A percentile compares a stretch with the other conserved stretches of the same genome.
Conservation (phyloP, 2,113 vertebrate genomes). For the Hippopotamus amphibius region DNA sequence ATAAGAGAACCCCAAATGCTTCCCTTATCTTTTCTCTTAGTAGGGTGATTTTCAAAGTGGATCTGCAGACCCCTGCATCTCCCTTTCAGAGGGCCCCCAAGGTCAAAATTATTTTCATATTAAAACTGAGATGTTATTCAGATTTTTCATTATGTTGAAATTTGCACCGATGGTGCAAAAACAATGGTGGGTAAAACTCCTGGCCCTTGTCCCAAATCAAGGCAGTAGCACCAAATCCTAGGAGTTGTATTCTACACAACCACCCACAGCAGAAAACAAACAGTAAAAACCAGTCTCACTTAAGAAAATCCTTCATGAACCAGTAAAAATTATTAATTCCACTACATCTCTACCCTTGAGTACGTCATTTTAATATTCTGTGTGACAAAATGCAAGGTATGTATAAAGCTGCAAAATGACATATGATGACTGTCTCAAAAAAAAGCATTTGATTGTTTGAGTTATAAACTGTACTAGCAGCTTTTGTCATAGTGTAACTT, state of each 20-base stretch:
- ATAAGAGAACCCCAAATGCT: not conserved
- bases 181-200: not conserved
- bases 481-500: not conserved
- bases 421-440: not conserved
- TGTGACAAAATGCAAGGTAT: not conserved
- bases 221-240: not conserved
- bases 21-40: not conserved
- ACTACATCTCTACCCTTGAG: not conserved
- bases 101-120: not conserved
- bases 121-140: not conserved
- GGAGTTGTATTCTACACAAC: not conserved
- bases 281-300: not conserved
- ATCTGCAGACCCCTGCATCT: not conserved
- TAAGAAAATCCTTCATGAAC: not conserved
- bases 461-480: not conserved
- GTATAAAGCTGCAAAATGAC: not conserved
- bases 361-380: not conserved
- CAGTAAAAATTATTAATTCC: not conserved
- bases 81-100: not conserved
- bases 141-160: constrained; percentile 6
- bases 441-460: not conserved
- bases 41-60: not conserved
- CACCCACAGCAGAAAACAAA: not conserved
- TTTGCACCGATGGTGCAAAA: not conserved
- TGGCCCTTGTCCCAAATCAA: not conserved